Evolutionary conservation across 2,113 vertebrate genomes (phyloP).

Genomic region (Gulo gulo): DNA sequence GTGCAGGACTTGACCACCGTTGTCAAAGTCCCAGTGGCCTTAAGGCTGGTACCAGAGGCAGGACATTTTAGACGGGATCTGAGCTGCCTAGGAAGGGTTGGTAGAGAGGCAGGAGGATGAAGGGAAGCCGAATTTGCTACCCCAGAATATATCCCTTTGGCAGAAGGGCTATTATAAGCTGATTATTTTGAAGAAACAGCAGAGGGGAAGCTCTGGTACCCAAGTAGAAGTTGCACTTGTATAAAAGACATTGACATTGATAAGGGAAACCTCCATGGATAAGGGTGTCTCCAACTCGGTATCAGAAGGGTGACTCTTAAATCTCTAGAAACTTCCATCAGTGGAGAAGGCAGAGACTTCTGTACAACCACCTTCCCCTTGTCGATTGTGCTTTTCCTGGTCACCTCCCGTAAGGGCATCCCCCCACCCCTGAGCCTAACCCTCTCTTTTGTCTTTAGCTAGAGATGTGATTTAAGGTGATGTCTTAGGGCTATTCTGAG

Average conservation of each 20-base stretch:
- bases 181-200: background rate
- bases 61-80: accelerated
- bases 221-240: background rate
- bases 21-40: background rate
- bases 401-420: background rate
- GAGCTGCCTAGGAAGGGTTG: background rate
- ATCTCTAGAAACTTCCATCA: background rate
- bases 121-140: background rate
- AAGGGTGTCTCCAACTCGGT: background rate
- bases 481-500: background rate
- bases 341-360: background rate
- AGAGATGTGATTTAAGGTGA: background rate
- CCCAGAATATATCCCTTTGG: background rate
- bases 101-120: background rate
- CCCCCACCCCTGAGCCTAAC: background rate
- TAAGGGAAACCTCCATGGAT: background rate
- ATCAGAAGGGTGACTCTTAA: background rate
- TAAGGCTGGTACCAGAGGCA: background rate
- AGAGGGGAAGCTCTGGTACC: background rate
- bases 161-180: background rate
- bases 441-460: background rate
- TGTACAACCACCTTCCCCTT: background rate
- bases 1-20: accelerated
- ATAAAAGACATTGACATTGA: background rate
- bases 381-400: background rate